These are phyloP conservation scores for Euleptes europaea DNA, from an alignment of 2,113 vertebrate genomes.

Conservation along the genomic window DNA sequence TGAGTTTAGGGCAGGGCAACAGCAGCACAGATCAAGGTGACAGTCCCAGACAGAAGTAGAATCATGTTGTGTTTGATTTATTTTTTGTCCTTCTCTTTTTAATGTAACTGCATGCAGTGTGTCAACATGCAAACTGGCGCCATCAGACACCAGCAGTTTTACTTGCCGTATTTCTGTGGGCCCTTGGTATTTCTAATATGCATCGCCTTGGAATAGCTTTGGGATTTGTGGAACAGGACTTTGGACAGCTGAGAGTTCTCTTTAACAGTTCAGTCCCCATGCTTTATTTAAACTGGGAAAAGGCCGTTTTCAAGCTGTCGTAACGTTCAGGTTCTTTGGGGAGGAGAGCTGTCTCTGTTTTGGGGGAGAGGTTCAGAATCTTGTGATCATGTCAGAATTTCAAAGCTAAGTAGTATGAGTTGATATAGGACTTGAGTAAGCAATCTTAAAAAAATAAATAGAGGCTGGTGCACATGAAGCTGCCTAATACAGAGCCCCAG, in stretches of 20 bases:
- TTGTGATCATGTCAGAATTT: neutral
- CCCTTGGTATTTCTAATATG: slow-evolving; percentile 67
- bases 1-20: slow-evolving; percentile 26
- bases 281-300: neutral
- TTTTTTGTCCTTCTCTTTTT: slow-evolving; percentile 55
- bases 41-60: slow-evolving; percentile 48
- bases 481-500: too few relatives aligned
- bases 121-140: slow-evolving; percentile 63
- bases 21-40: slow-evolving; percentile 37
- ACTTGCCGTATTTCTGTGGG: slow-evolving; percentile 50
- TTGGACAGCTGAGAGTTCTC: slow-evolving; percentile 59
- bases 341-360: rapidly evolving
- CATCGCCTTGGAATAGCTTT: slow-evolving; percentile 53
- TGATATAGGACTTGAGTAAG: rapidly evolving
- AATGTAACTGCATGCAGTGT: slow-evolving; percentile 66
- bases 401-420: neutral
- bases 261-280: slow-evolving; percentile 46
- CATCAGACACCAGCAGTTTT: slow-evolving; percentile 48
- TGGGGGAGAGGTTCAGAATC: neutral
- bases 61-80: slow-evolving; percentile 44
- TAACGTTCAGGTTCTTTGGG: rapidly evolving
- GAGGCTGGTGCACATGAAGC: neutral
- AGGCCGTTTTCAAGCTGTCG: neutral
- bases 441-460: rapidly evolving
- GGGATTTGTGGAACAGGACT: slow-evolving; percentile 33